These are phyloP conservation scores for Amphimallon solstitiale DNA, from an alignment of 2,888 invertebrate species.

Conservation along the genomic window DNA sequence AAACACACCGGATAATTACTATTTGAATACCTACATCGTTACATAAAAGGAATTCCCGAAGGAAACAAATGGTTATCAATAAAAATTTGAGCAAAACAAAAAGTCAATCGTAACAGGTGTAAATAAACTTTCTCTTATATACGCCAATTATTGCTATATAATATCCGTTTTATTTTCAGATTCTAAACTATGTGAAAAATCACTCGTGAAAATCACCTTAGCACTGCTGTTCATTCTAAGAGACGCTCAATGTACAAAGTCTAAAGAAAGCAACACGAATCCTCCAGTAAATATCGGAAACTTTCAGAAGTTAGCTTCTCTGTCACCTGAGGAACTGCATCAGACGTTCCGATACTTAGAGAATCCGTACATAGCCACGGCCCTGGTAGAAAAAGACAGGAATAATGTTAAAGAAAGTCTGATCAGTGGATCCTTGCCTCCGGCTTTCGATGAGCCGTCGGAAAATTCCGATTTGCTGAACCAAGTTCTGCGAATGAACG, in stretches of 20 bases:
- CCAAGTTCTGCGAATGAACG: conserved; percentile 16
- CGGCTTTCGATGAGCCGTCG: conserved; percentile 26
- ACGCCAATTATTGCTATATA: too few species aligned
- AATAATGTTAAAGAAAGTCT: conserved; percentile 1
- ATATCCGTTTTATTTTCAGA: neutral
- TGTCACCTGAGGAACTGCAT: conserved; percentile 24
- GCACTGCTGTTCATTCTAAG: neutral
- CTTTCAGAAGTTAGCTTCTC: conserved; percentile 34
- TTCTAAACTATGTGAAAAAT: neutral
- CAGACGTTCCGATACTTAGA: conserved; percentile 31
- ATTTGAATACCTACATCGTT: too few species aligned
- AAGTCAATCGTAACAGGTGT: too few species aligned
- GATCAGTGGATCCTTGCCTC: conserved; percentile 20
- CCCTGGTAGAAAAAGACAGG: conserved; percentile 33
- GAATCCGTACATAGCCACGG: conserved; percentile 35
- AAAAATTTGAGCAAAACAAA: too few species aligned
- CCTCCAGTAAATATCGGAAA: conserved; percentile 25
- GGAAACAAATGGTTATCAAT: too few species aligned
- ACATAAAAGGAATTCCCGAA: too few species aligned
- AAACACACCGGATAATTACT: too few species aligned
- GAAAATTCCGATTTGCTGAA: conserved; percentile 28
- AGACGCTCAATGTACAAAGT: neutral
- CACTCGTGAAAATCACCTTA: neutral
- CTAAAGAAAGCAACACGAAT: conserved; percentile 7
- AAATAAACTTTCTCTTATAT: too few species aligned